Base-by-base conservation (phyloP, 1,140 invertebrate genomes). In the Tetragnatha versicolor region DNA sequence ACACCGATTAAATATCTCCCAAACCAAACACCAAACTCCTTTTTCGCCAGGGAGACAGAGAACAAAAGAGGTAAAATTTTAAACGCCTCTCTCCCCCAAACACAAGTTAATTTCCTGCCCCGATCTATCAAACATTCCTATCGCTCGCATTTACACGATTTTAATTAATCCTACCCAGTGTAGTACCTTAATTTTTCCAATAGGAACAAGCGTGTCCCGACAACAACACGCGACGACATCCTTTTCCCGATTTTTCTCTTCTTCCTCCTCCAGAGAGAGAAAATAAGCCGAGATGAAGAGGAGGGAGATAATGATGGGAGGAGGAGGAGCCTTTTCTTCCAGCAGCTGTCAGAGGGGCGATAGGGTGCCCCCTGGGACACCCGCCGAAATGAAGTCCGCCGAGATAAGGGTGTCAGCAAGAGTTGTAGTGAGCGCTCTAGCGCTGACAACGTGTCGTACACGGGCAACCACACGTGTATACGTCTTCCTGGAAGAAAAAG, bases 151-250 rank as follows among this genome's bases (percentile, higher is more conserved):
- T 77, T 63, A 77, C 73, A 77, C 45, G 73, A 77, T 77, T 77
- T 77, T 77, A 77, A 77, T 77, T 77, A 77, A 77, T 77, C 73
- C 73, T 22, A 53, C 60, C 60, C 29, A 33, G 20, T 77, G 73
- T 77, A 77, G 60, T 65, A 77, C 73, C 73, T 77, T 77, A 77
- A 77, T 77, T 77, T 77, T 77, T 77, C 73, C 73, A 66, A 77
- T 77, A 65, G 27, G 37, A 53, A 77, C 73, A 77, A 53, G 31
- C 73, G 29, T 77, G 73, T 77, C 60, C 25, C 33, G 49, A 77
- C 73, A 77, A 77, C 73, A 66, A 31, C 49, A 77, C 73, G 66
- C 31, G 73, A 63, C 73, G 61, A 42, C 73, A 77, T 66, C 53
- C 60, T 61, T 49, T 55, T 63, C 45, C 65, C 3, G 25, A 63